Evolutionary conservation across 1,140 invertebrate genomes (phyloP).

Genomic region (Ctenoplectra terminalis): DNA sequence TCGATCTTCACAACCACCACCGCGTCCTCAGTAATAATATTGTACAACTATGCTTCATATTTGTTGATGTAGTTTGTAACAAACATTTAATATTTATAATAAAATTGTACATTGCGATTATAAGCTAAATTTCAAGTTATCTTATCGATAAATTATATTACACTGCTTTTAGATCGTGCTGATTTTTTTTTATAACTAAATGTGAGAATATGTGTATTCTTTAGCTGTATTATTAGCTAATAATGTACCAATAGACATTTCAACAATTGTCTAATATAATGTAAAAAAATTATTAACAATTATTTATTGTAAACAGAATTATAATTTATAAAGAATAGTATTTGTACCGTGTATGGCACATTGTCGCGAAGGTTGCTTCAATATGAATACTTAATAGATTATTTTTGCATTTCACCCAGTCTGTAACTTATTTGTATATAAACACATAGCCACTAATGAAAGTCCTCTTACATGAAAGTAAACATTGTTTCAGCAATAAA

Average conservation of each 20-base stretch:
- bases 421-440: conserved; percentile 5
- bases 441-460: conserved; percentile 2
- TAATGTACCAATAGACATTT: conserved; percentile 3
- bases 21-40: conserved; percentile 39
- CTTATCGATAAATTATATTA: conserved; percentile 13
- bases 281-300: conserved; percentile 2
- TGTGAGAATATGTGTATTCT: background rate
- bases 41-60: conserved; percentile 14
- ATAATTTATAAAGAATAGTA: background rate
- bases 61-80: conserved; percentile 49
- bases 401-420: background rate
- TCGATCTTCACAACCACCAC: conserved; percentile 48
- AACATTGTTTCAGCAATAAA: background rate
- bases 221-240: conserved; percentile 2
- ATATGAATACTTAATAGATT: background rate
- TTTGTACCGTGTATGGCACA: background rate
- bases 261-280: background rate
- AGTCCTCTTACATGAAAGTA: conserved; percentile 1
- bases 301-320: background rate
- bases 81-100: conserved; percentile 58
- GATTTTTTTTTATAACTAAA: background rate
- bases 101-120: conserved; percentile 49
- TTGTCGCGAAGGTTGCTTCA: background rate
- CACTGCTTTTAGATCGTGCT: background rate
- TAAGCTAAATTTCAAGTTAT: conserved; percentile 3